phyloP scores from a whole-genome alignment of 2,888 invertebrate species.

The Leistus spinibarbis region DNA sequence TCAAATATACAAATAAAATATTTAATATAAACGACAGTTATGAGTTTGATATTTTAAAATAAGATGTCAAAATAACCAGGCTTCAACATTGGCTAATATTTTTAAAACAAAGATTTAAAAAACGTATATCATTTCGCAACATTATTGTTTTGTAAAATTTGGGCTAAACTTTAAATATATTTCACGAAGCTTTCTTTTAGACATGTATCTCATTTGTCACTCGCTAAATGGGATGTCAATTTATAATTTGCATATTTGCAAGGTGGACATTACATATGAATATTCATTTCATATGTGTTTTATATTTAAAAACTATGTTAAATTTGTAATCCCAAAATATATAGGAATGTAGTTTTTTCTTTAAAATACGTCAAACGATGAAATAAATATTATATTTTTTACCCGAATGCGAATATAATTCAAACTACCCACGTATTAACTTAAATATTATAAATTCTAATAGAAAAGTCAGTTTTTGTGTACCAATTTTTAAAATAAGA shows the following conservation, averaged over 20 bases:
- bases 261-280: not conserved
- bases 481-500: not conserved
- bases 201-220: not conserved
- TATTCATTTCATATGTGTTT: not conserved
- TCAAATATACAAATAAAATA: constrained; percentile 1
- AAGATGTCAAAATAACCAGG: constrained; percentile 7
- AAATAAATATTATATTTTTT: not conserved
- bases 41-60: constrained; percentile 17
- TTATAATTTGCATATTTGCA: not conserved
- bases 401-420: not conserved
- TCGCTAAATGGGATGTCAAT: not conserved
- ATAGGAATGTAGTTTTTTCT: not conserved
- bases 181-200: not conserved
- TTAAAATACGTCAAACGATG: not conserved
- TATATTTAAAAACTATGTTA: not conserved
- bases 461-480: not conserved
- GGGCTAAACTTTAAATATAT: too few relatives aligned
- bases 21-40: constrained; percentile 11
- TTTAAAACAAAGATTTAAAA: not conserved
- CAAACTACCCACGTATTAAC: not conserved
- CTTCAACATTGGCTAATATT: not conserved
- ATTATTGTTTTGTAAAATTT: too few relatives aligned
- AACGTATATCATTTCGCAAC: not conserved
- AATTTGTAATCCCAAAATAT: not conserved
- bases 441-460: not conserved